Base-by-base conservation (phyloP, 2,888 invertebrate genomes). In the Psylliodes chrysocephalus region DNA sequence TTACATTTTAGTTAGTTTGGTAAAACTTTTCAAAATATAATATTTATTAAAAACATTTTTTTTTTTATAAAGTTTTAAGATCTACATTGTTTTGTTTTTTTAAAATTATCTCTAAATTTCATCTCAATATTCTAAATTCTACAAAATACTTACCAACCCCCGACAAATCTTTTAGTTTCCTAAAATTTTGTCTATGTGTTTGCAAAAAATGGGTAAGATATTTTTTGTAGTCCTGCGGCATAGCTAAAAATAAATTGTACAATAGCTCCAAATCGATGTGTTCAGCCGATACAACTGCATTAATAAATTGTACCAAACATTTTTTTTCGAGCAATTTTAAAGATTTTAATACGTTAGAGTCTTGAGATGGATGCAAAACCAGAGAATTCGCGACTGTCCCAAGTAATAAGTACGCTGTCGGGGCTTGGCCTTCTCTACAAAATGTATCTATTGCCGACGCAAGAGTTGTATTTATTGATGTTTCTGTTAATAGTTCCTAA, bases 211-310 rank as follows among this genome's bases (percentile, higher is more conserved):
- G 57, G 10, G 65, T 38, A 10, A 78, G 55, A 44, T 71, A 70
- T 14, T 65, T 64, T 12, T n/a, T 4, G 19, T 55, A 65, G 5
- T 60, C 44, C 40, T 57, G 61, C 1, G 35, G 35, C 10, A 44
- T 40, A 5, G 53, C 40, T 7, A 65, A 25, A 1, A 69, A 51
- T 5, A 69, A 47, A 49, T 63, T 61, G 33, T 56, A 61, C 38
- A 69, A 53, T 1, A 69, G 53, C n/a, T 42, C 25, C 1, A 55
- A 15, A 28, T 68, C 62, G 8, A 78, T 60, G 28, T 72, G 63
- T 40, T 78, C 74, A 1, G 76, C 69, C 8, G 77, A 75, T n/a
- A 83, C 69, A 4, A 83, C 69, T 67, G 80, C 81, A 54, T 78
- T 76, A 15, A 85, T 64, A 46, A 84, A 63, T 22, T 73, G 73